Percentiles rank a stretch among this genome's conserved stretches.
These are phyloP conservation scores for Diloba caeruleocephala DNA, from an alignment of 2,888 invertebrate species.

Conservation along the genomic window DNA sequence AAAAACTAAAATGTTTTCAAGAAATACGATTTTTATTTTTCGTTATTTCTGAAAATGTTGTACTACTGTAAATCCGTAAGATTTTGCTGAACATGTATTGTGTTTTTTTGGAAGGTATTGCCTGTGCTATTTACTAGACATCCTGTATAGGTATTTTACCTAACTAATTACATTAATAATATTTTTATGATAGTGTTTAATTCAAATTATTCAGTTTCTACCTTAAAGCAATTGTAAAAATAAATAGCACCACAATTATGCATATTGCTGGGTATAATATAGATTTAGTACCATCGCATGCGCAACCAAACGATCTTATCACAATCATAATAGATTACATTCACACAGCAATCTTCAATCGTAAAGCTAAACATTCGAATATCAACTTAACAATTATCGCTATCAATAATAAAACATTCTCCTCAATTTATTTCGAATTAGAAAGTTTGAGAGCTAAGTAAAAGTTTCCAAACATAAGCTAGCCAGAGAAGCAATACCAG, in stretches of 20 bases:
- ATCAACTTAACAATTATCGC: slow-evolving; percentile 51
- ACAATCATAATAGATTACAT: slow-evolving; percentile 37
- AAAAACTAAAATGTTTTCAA: no score
- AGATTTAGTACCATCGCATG: slow-evolving; percentile 26
- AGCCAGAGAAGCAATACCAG: slow-evolving; percentile 35
- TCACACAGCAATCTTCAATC: slow-evolving; percentile 45
- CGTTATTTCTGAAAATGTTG: no score
- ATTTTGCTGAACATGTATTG: no score
- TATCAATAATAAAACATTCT: slow-evolving; percentile 57
- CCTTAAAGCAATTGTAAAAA: not conserved
- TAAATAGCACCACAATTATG: slow-evolving; percentile 4
- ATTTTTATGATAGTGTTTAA: no score
- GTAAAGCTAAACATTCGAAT: slow-evolving; percentile 41
- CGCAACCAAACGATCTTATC: slow-evolving; percentile 33
- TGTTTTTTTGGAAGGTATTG: no score
- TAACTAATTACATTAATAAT: no score
- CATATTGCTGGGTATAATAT: slow-evolving; percentile 21
- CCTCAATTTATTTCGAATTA: slow-evolving; percentile 60
- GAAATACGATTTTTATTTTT: no score
- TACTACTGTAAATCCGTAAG: no score
- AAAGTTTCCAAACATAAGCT: slow-evolving; percentile 53
- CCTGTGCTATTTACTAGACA: no score
- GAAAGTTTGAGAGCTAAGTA: slow-evolving; percentile 58
- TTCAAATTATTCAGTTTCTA: no score
- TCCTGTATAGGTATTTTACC: no score